Base-by-base conservation (phyloP, 2,797 vertebrate species). In the Acrossocheilus fasciatus region DNA sequence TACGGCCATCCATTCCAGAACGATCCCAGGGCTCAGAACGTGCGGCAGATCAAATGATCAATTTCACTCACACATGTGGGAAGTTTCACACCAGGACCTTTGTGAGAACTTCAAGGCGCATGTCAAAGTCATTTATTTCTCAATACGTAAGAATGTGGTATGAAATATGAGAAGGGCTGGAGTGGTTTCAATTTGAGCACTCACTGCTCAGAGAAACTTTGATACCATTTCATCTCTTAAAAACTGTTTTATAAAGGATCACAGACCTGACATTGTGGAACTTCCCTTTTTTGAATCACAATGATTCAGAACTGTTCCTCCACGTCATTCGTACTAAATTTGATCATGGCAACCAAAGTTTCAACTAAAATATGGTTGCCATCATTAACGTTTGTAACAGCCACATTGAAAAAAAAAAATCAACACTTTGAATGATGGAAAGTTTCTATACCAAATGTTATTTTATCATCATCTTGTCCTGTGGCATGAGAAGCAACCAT, bases 31-130 rank as follows among this genome's bases (percentile, higher is more conserved):
- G 66, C 68, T 87, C 62, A 85, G 50, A 88, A 83, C 82, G 39
- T 73, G 52, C n/a, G 5, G 39, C 45, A 79, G 80, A 89, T 90
- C 83, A 89, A 83, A 82, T 62, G 84, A 54, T 87, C 59, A 10
- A 82, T 82, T 88, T 87, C 50, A 72, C 74, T 81, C 8, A 20
- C 73, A 87, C 66, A 72, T 84, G 68, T 86, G 87, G 72, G 47
- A 66, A 59, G 77, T 82, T 84, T 85, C 45, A 86, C 52, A 73
- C 70, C 83, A 68, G 82, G 62, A 85, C 41, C 81, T 80, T 75
- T 72, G 50, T 86, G 57, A 83, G 80, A 70, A 64, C 69, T 88
- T 89, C 62, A 41, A 26, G 30, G 57, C 66, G 59, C 64, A 87
- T 66, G 82, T 83, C 50, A 64, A 87, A 82, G 74, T 36, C 54